A percentile compares a stretch with the other conserved stretches of the same genome.
Conservation (phyloP, 2,113 vertebrate species). For the Corvus hawaiiensis region DNA sequence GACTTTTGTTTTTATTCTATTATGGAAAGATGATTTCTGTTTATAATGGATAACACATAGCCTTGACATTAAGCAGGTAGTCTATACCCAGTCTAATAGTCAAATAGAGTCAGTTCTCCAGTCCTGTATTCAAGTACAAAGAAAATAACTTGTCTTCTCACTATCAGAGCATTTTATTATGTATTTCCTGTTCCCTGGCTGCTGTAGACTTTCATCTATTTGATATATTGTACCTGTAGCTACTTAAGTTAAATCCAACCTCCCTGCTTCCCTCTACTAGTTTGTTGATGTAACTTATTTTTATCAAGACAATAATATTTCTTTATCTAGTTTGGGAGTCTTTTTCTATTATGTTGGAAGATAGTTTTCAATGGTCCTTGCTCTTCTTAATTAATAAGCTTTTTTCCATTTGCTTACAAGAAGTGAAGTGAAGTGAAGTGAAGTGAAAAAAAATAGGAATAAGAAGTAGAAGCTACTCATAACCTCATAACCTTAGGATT, state of each 20-base stretch:
- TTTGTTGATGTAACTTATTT: neutral
- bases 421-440: no score
- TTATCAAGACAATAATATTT: neutral
- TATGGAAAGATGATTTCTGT: neutral
- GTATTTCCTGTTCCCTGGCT: neutral
- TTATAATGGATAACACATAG: neutral
- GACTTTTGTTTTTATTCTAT: neutral
- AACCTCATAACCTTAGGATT: neutral
- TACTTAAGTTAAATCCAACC: neutral
- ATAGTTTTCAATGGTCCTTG: neutral
- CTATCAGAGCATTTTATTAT: neutral
- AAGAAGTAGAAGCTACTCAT: neutral
- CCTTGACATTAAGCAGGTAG: neutral
- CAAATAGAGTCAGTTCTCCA: neutral
- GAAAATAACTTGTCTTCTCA: neutral
- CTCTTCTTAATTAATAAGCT: neutral
- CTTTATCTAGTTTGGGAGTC: accelerated
- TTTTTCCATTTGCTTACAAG: neutral
- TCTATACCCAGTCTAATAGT: neutral
- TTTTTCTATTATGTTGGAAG: neutral
- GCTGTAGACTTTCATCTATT: neutral
- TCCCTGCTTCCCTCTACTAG: neutral
- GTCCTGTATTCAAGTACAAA: neutral
- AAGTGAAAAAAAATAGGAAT: neutral
- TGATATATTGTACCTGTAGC: neutral